Evolutionary conservation across 2,113 vertebrate genomes (phyloP).

Genomic region (Pseudopipra pipra): DNA sequence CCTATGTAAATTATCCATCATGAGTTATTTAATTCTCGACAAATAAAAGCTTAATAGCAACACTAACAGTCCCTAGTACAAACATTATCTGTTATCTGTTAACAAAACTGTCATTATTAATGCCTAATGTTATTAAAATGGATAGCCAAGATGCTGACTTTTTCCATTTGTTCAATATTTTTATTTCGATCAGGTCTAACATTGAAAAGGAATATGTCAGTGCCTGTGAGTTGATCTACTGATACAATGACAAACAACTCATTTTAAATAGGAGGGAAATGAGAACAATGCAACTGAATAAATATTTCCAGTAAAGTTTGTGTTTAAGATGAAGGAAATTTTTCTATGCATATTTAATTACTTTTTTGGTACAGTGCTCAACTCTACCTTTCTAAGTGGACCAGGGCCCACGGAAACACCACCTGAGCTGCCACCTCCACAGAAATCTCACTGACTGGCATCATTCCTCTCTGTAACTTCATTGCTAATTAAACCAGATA

Average conservation of each 20-base stretch:
- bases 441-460: neutral
- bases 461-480: neutral
- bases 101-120: neutral
- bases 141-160: neutral
- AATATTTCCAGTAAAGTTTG: neutral
- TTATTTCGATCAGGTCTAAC: neutral
- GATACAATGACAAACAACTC: neutral
- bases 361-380: neutral
- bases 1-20: neutral
- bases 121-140: neutral
- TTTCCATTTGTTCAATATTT: neutral
- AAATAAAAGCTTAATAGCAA: neutral
- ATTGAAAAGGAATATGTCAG: neutral
- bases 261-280: neutral
- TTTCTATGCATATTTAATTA: neutral
- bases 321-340: neutral
- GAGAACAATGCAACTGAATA: neutral
- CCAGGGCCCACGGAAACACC: neutral
- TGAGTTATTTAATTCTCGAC: neutral
- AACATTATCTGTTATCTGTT: neutral
- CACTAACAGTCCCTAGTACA: neutral
- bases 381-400: neutral
- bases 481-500: neutral
- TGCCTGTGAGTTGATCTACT: neutral
- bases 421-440: neutral